A percentile compares a stretch with the other conserved stretches of the same genome.
phyloP scores from a whole-genome alignment of 1,140 invertebrate species.

The Latrodectus geometricus region DNA sequence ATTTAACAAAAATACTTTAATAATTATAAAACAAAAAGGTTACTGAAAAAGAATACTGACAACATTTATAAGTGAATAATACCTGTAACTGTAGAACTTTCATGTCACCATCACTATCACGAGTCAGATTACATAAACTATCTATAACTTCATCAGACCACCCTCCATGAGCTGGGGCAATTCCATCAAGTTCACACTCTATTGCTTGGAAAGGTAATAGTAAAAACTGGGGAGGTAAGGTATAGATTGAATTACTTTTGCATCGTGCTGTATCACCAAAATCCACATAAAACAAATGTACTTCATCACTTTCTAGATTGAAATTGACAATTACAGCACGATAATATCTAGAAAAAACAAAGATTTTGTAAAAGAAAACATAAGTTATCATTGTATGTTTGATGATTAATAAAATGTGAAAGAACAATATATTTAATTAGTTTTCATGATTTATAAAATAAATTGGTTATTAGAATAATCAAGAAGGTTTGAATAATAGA shows the following conservation, averaged over 20 bases:
- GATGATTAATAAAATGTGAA: too few species aligned
- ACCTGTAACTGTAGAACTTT: conserved; percentile 29
- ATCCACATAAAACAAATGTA: conserved; percentile 47
- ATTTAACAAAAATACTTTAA: too few species aligned
- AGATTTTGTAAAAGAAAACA: too few species aligned
- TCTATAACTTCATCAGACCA: conserved; percentile 30
- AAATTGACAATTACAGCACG: conserved; percentile 22
- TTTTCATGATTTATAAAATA: too few species aligned
- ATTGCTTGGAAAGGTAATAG: conserved; percentile 53
- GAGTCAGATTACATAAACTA: conserved; percentile 4
- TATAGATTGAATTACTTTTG: conserved; percentile 11
- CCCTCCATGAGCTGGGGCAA: conserved; percentile 31
- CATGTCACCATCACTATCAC: conserved; percentile 24
- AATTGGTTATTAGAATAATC: too few species aligned
- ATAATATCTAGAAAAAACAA: conserved; percentile 26
- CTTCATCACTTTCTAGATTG: neutral
- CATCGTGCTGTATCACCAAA: conserved; percentile 18
- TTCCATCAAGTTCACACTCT: conserved; percentile 45
- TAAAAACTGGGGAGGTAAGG: neutral
- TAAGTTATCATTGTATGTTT: too few species aligned
- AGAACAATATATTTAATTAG: too few species aligned
- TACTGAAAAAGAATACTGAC: too few species aligned
- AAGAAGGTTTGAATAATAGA: too few species aligned
- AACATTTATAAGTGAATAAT: neutral
- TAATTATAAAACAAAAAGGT: too few species aligned